A percentile compares a stretch with the other conserved stretches of the same genome.
Evolutionary conservation across 2,888 invertebrate genomes (phyloP).

Genomic region (Conchocele bisecta): DNA sequence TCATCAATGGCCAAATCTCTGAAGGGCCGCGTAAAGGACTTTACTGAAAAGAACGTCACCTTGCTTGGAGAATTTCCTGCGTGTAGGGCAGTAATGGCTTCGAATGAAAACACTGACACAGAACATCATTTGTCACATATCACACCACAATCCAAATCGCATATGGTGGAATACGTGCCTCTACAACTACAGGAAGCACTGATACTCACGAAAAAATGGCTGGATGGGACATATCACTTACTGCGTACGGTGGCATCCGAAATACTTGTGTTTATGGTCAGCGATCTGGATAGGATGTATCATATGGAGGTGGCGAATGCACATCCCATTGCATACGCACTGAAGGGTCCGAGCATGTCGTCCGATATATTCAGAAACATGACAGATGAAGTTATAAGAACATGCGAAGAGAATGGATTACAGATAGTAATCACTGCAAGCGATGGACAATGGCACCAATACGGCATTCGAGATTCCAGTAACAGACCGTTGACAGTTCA

Average conservation of each 20-base stretch:
- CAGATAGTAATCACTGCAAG: constrained; percentile 20
- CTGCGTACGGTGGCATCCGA: constrained; percentile 16
- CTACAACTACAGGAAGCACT: too few species aligned
- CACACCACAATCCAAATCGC: too few species aligned
- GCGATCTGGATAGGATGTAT: constrained; percentile 23
- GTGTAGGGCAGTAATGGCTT: background rate
- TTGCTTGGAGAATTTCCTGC: constrained; percentile 12
- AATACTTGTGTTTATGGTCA: constrained; percentile 26
- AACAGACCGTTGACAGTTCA: constrained; percentile 21
- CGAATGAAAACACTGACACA: background rate
- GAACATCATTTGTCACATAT: too few species aligned
- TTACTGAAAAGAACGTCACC: background rate
- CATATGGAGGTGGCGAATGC: constrained; percentile 21
- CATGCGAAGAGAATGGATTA: constrained; percentile 23
- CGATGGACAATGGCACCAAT: constrained; percentile 39
- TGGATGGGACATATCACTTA: constrained; percentile 1
- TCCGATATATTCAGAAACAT: constrained; percentile 5
- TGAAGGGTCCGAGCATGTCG: constrained; percentile 29
- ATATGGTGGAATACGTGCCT: too few species aligned
- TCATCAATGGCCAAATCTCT: background rate
- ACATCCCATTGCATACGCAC: constrained; percentile 35
- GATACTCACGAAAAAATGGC: too few species aligned
- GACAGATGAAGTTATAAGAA: constrained; percentile 6
- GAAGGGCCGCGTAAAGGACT: background rate
- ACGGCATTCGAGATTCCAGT: constrained; percentile 10